A percentile compares a stretch with the other conserved stretches of the same genome.
phyloP scores from a whole-genome alignment of 2,797 vertebrate species.

The Hydrophis major region DNA sequence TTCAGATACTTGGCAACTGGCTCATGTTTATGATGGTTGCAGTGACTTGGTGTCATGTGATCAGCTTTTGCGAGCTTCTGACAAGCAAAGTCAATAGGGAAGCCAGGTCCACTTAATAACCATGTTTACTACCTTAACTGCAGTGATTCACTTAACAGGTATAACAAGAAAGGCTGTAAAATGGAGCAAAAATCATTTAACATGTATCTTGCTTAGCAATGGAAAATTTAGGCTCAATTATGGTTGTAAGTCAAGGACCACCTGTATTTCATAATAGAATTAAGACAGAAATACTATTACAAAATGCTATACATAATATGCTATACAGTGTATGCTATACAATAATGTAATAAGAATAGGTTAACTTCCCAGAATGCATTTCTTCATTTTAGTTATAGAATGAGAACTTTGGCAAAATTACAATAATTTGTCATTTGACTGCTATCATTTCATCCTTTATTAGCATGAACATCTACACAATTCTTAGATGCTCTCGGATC shows the following conservation, averaged over 20 bases:
- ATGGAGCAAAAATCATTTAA: background rate
- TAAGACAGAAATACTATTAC: background rate
- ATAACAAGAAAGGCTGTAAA: background rate
- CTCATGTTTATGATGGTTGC: background rate
- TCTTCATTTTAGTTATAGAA: background rate
- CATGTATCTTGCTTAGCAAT: background rate
- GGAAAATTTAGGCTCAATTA: background rate
- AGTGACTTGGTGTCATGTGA: background rate
- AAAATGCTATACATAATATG: background rate
- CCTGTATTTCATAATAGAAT: background rate
- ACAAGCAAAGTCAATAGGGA: background rate
- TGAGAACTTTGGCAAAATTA: background rate
- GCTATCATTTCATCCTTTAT: slow-evolving; percentile 18
- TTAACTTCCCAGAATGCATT: background rate
- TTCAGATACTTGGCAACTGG: background rate
- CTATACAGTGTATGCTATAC: background rate
- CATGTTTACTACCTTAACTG: background rate
- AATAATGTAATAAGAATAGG: background rate
- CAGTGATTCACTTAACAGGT: background rate
- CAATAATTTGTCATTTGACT: background rate
- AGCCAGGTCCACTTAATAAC: background rate
- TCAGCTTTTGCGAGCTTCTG: background rate
- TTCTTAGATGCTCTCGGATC: slow-evolving; percentile 26
- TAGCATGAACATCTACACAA: background rate
- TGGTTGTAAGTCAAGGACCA: background rate